A percentile compares a stretch with the other conserved stretches of the same genome.
Conservation (phyloP, 2,888 invertebrate species). For the Euplagia quadripunctaria region DNA sequence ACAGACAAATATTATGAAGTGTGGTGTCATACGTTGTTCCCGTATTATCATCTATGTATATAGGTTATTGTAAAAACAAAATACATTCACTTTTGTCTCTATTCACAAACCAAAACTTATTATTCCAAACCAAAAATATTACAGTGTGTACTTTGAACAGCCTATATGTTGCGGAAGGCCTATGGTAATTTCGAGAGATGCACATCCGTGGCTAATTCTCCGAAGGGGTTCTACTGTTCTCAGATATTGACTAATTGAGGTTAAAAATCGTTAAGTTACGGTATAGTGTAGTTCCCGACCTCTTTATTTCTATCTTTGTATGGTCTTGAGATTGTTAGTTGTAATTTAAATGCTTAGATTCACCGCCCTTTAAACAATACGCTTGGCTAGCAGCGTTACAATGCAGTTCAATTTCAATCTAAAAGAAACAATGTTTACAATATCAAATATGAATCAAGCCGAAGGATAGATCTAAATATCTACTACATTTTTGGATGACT, state of each 20-base stretch:
- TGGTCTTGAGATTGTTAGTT: background rate
- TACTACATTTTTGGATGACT: background rate
- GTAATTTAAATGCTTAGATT: background rate
- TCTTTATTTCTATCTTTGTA: background rate
- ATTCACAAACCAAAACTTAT: background rate
- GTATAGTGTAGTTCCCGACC: no score
- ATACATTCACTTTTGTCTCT: background rate
- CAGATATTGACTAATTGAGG: no score
- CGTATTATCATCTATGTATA: background rate
- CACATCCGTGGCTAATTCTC: no score
- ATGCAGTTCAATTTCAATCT: background rate
- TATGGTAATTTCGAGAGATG: no score
- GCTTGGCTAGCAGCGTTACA: background rate
- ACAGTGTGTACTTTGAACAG: no score
- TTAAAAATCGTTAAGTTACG: no score
- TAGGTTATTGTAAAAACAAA: background rate
- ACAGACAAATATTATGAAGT: constrained; percentile 1
- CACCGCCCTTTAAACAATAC: no score
- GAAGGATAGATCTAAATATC: background rate
- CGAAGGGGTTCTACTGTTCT: no score
- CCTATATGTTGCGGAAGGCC: no score
- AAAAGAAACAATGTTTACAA: background rate
- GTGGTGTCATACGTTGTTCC: constrained; percentile 10
- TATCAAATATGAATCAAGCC: background rate
- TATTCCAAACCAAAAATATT: no score